Evolutionary conservation across 2,797 vertebrate species (phyloP).

Genomic region (Champsocephalus esox): DNA sequence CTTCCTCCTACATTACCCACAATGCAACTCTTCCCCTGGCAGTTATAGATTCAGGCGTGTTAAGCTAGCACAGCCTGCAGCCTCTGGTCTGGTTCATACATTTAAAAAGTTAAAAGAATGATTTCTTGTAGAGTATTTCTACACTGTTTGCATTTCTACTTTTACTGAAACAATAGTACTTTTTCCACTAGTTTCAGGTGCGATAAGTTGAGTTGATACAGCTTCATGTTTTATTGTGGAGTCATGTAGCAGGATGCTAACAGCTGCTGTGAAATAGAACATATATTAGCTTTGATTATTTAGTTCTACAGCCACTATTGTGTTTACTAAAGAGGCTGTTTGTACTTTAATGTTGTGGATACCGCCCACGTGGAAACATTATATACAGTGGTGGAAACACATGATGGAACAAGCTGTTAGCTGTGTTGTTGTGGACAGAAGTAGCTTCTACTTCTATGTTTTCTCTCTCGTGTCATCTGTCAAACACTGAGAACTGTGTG

Average conservation of each 20-base stretch:
- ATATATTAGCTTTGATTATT: neutral
- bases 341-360: neutral
- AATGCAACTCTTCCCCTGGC: neutral
- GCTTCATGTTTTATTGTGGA: neutral
- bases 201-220: neutral
- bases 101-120: neutral
- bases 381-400: too few relatives aligned
- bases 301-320: too few relatives aligned
- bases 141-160: neutral
- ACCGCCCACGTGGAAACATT: too few relatives aligned
- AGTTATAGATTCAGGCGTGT: neutral
- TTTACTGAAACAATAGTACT: neutral
- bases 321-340: neutral
- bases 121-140: neutral
- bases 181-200: neutral
- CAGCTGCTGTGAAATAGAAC: neutral
- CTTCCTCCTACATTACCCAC: neutral
- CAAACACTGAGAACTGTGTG: neutral
- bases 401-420: neutral
- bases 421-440: neutral
- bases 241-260: neutral
- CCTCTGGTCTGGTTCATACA: neutral
- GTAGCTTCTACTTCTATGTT: neutral
- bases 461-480: neutral
- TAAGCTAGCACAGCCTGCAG: neutral